phyloP scores from a whole-genome alignment of 1,140 invertebrate genomes.

The Sarcophaga bullata region DNA sequence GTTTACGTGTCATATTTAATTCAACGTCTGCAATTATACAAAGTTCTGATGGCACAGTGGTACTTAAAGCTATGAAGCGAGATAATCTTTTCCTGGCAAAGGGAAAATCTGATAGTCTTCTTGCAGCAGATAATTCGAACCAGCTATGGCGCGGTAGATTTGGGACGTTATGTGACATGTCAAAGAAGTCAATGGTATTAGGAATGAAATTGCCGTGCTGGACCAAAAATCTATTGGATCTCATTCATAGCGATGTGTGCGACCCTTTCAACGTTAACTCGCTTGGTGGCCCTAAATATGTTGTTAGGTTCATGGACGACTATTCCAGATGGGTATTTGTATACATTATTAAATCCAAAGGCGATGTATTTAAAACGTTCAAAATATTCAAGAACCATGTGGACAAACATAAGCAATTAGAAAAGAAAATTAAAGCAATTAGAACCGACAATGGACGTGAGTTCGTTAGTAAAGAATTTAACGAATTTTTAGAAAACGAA shows the following conservation, averaged over 20 bases:
- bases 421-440: slow-evolving; percentile 52
- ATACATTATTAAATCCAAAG: slow-evolving; percentile 65
- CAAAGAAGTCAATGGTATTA: slow-evolving; percentile 42
- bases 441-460: slow-evolving; percentile 64
- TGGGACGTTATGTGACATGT: slow-evolving; percentile 49
- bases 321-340: slow-evolving; percentile 58
- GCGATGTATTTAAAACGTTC: slow-evolving; percentile 52
- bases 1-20: background rate
- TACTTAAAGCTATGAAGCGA: background rate
- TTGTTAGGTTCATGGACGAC: slow-evolving; percentile 66
- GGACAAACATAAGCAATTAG: slow-evolving; percentile 31
- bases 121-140: no score
- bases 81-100: slow-evolving; percentile 41
- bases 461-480: slow-evolving; percentile 48
- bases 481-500: background rate
- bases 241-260: slow-evolving; percentile 61
- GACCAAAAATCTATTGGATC: slow-evolving; percentile 49
- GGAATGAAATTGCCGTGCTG: slow-evolving; percentile 48
- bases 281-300: slow-evolving; percentile 57
- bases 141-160: no score
- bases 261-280: slow-evolving; percentile 58
- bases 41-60: no score
- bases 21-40: no score
- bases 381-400: slow-evolving; percentile 32
- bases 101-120: background rate